Evolutionary conservation across 2,113 vertebrate genomes (phyloP), one percentile per base, ranked within the genome.

Genomic region (Picathartes gymnocephalus): DNA sequence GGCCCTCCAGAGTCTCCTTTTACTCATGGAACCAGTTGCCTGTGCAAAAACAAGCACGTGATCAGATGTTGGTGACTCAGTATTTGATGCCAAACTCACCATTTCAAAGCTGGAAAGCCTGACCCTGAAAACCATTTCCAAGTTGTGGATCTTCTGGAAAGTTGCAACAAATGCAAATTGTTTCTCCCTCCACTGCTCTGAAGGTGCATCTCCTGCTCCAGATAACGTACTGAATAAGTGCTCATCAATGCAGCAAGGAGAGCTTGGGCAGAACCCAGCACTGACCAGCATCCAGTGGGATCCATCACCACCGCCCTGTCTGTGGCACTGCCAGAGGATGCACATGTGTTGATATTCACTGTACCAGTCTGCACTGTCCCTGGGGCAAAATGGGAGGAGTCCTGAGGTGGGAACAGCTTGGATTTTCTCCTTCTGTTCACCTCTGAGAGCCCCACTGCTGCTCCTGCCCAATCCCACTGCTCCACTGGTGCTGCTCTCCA

Each of bases 101-200:
- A 5, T 58, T 87, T 47, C 37, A 62, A 69, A 90, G 33, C 53
- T 70, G 66, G 20, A 73, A 87, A 65, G 21, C 7, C 37, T 76
- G 47, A 58, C 57, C 20, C n/a, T 62, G 37, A 65, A 53, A 90
- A 65, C 18, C 2, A 57, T 25, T 68, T 71, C 69, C 89, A 71
- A 61, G 47, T 65, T 44, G 10, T 5, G 1, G 25, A 10, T 2
- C 4, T 65, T 88, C 79, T 13, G 33, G 45, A 58, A 83, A 79
- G 54, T 9, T 80, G 25, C 25, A 65, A 27, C 10, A 39, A 64
- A 64, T 10, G 7, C 42, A 39, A 0, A 0, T 66, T 72, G 15
- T 71, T 69, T 47, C 25, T 21, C 27, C 5, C 13, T 68, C 21
- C 23, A 7, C 47, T 48, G 73, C 33, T 23, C 72, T 51, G 51